Evolutionary conservation across 2,113 vertebrate genomes (phyloP).

Genomic region (Casuarius casuarius): DNA sequence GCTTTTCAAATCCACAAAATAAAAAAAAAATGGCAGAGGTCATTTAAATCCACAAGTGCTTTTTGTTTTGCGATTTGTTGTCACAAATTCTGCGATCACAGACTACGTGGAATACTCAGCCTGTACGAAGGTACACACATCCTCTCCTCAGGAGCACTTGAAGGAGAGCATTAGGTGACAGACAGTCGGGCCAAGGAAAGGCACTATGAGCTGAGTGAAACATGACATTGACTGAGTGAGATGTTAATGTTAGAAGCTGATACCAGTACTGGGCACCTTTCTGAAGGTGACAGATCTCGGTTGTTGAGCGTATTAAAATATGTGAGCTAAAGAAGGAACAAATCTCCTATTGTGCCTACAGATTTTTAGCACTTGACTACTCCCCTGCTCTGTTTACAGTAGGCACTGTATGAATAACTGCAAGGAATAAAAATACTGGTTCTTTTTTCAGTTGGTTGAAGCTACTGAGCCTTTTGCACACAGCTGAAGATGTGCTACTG

Average conservation of each 20-base stretch:
- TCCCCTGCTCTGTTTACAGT: background rate
- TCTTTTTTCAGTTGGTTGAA: background rate
- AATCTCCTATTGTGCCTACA: background rate
- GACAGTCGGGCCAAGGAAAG: background rate
- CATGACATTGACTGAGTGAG: background rate
- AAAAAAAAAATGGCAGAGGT: background rate
- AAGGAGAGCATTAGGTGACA: fast-evolving
- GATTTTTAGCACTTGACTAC: background rate
- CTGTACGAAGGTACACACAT: background rate
- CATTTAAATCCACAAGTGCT: background rate
- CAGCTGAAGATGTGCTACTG: background rate
- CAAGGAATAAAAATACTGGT: background rate
- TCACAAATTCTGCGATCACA: background rate
- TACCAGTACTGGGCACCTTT: background rate
- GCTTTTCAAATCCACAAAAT: background rate
- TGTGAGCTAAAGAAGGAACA: background rate
- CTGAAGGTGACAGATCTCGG: background rate
- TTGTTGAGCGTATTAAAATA: background rate
- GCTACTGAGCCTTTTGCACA: background rate
- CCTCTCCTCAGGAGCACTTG: background rate
- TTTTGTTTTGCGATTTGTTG: background rate
- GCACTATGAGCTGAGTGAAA: background rate
- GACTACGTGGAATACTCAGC: background rate
- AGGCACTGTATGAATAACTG: background rate
- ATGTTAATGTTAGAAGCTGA: background rate